phyloP scores from a whole-genome alignment of 1,140 invertebrate genomes.

The Drosophila willistoni region DNA sequence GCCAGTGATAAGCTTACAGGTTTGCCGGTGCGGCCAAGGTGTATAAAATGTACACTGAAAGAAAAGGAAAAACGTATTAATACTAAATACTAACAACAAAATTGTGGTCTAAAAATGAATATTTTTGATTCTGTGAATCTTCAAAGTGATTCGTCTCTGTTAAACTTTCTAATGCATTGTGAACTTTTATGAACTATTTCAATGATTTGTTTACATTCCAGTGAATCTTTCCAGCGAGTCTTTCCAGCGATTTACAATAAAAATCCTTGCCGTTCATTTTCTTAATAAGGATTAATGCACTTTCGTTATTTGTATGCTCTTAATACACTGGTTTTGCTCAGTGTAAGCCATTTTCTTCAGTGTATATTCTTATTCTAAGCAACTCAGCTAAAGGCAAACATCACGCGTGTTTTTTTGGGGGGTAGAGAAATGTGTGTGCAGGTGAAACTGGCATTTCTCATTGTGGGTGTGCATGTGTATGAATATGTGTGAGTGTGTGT shows the following conservation, averaged over 20 bases:
- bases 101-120: no score
- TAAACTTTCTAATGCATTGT: no score
- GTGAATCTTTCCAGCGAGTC: no score
- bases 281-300: no score
- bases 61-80: neutral
- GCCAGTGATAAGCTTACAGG: constrained; percentile 47
- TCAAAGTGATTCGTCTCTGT: no score
- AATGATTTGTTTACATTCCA: no score
- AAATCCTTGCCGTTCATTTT: no score
- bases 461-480: constrained; percentile 22
- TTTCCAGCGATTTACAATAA: no score
- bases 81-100: no score
- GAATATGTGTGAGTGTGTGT: constrained; percentile 45
- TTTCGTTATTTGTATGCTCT: no score
- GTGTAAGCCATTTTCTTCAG: neutral
- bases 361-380: constrained; percentile 12
- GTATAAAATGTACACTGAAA: constrained; percentile 26
- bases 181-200: no score
- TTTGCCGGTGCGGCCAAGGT: constrained; percentile 24
- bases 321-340: neutral
- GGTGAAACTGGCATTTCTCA: constrained; percentile 31
- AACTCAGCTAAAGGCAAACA: constrained; percentile 54
- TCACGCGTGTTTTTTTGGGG: constrained; percentile 41
- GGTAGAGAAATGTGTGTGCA: constrained; percentile 24
- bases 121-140: no score